Percentiles rank a stretch among this genome's conserved stretches.
These are phyloP conservation scores for Cactoblastis cactorum DNA, from an alignment of 2,888 invertebrate genomes.

Conservation along the genomic window DNA sequence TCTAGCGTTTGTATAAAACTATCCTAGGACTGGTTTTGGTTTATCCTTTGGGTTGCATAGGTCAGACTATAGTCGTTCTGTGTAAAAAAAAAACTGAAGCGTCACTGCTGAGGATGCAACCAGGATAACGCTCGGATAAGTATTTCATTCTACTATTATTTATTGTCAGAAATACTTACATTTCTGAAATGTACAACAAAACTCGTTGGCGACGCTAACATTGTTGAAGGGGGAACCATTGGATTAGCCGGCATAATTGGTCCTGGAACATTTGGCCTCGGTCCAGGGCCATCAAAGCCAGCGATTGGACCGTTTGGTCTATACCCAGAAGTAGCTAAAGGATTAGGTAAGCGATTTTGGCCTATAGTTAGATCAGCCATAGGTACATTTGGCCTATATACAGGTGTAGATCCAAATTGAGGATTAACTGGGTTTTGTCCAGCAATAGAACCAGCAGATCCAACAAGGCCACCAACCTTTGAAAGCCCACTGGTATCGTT, in stretches of 20 bases:
- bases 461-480: not conserved
- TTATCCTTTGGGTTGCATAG: no score
- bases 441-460: not conserved
- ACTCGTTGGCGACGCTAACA: not conserved
- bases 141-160: no score
- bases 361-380: not conserved
- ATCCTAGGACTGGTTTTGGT: no score
- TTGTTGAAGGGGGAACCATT: not conserved
- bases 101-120: no score
- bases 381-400: not conserved
- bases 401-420: not conserved
- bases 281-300: not conserved
- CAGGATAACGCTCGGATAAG: no score
- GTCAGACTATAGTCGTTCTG: no score
- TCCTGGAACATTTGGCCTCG: not conserved
- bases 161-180: conserved; percentile 1
- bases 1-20: no score
- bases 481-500: not conserved
- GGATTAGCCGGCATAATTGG: not conserved
- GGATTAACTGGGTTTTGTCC: not conserved
- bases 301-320: not conserved
- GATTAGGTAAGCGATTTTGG: not conserved
- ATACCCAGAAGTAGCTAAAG: not conserved
- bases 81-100: no score
- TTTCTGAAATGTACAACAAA: not conserved